Percentiles rank a stretch among this genome's conserved stretches.
Conservation (phyloP, 2,797 vertebrate genomes). For the Characodon lateralis region DNA sequence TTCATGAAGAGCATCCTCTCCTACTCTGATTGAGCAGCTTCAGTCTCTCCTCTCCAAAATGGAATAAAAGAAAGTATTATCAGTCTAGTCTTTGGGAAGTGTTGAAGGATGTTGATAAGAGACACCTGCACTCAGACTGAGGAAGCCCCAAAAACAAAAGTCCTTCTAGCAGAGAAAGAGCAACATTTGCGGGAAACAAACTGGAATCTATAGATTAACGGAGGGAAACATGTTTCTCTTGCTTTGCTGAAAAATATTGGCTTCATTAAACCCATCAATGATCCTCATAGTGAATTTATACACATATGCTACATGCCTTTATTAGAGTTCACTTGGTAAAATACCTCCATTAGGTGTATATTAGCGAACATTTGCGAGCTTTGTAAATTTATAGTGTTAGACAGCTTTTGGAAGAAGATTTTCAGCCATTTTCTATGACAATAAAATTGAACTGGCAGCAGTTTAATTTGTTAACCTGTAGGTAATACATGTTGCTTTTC, state of each 20-base stretch:
- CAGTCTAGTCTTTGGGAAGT: not conserved
- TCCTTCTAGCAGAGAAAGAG: too few species aligned
- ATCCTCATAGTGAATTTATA: not conserved
- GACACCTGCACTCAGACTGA: not conserved
- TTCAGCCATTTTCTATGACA: not conserved
- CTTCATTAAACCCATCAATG: not conserved
- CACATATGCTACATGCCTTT: not conserved
- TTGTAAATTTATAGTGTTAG: not conserved
- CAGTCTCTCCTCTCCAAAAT: not conserved
- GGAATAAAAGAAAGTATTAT: not conserved
- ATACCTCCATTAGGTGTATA: not conserved
- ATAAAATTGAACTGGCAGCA: not conserved
- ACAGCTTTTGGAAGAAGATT: not conserved
- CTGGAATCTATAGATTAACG: not conserved
- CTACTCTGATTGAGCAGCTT: not conserved
- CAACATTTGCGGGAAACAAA: not conserved
- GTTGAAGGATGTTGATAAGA: not conserved
- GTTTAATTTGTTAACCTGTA: not conserved
- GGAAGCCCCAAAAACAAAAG: not conserved
- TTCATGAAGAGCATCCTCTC: not conserved
- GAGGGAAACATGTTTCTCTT: not conserved
- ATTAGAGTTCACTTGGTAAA: too few species aligned
- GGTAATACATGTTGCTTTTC: not conserved
- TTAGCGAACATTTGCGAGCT: not conserved
- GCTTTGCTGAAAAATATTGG: not conserved